A percentile compares a stretch with the other conserved stretches of the same genome.
These are phyloP conservation scores for Pinctada fucata DNA, from an alignment of 2,888 invertebrate genomes.

Conservation along the genomic window DNA sequence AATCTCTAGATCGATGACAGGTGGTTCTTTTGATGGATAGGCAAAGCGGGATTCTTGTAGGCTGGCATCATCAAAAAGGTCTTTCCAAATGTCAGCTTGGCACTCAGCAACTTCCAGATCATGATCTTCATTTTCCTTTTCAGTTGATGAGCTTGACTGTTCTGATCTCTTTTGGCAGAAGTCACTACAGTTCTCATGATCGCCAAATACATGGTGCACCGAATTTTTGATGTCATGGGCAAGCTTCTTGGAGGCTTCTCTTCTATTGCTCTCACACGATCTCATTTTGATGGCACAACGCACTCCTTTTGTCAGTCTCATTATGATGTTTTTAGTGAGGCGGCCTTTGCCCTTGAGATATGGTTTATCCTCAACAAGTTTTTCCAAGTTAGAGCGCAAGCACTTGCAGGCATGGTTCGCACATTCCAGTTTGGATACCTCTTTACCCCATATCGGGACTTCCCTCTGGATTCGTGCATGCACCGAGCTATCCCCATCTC, in stretches of 20 bases:
- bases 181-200: not conserved
- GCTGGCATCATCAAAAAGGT: no score
- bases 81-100: no score
- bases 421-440: slow-evolving; percentile 21
- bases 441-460: slow-evolving; percentile 26
- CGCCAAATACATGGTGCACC: slow-evolving; percentile 36
- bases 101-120: no score
- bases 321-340: not conserved
- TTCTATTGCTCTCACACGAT: slow-evolving; percentile 9
- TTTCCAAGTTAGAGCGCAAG: not conserved
- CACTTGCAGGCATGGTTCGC: slow-evolving; percentile 22
- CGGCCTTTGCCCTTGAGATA: slow-evolving; percentile 6
- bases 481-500: no score
- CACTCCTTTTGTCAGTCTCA: not conserved
- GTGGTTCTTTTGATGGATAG: no score
- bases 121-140: no score
- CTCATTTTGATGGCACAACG: slow-evolving; percentile 27
- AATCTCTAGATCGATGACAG: not conserved
- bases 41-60: no score
- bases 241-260: not conserved
- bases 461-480: slow-evolving; percentile 15
- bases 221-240: slow-evolving; percentile 42
- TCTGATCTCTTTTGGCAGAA: not conserved
- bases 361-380: slow-evolving; percentile 5
- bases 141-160: no score